Evolutionary conservation across 2,888 invertebrate species (phyloP), one percentile per base, ranked within the genome.

Genomic region (Erpobdella octoculata): DNA sequence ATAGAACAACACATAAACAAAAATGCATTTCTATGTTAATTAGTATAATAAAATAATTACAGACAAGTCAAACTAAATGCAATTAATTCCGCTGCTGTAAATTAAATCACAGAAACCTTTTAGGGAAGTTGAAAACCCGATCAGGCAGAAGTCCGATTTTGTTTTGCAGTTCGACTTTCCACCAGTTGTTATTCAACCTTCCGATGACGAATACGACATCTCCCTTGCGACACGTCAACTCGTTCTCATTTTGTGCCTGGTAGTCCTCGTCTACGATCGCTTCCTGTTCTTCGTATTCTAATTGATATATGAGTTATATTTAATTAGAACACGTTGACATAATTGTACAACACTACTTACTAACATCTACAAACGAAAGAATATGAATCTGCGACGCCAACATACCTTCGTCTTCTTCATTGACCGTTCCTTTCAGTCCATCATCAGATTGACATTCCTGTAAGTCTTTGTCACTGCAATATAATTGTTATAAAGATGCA

Each of bases 121-220:
- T 21, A 59, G 59, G 9, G n/a, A 59, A 59, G 59, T 59, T 59
- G 12, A 59, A 41, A 18, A 69, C 46, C 36, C 90, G 90, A 83
- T 90, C 90, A 48, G 91, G 91, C 79, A 91, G 88, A 73, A 90
- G 86, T 53, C 90, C 91, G 69, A 83, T 82, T 73, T 80, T 80
- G 59, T 85, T 84, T 62, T 81, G 79, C 76, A 82, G 81, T 73
- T 81, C 81, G 53, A 90, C 91, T 79, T 88, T 87, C 91, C 91
- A 91, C 91, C 91, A 91, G 81, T 91, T 91, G 77, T 88, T 88
- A 38, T 90, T 90, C 46, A 90, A 89, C 85, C 90, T 90, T 65
- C 88, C 88, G 80, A 88, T 89, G 67, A 91, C 84, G n/a, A 88
- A 87, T 33, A 91, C 86, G 15, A 86, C 86, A 79, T 90, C 90